A percentile compares a stretch with the other conserved stretches of the same genome.
Evolutionary conservation across 2,797 vertebrate genomes (phyloP).

Genomic region (Darevskia mixta): DNA sequence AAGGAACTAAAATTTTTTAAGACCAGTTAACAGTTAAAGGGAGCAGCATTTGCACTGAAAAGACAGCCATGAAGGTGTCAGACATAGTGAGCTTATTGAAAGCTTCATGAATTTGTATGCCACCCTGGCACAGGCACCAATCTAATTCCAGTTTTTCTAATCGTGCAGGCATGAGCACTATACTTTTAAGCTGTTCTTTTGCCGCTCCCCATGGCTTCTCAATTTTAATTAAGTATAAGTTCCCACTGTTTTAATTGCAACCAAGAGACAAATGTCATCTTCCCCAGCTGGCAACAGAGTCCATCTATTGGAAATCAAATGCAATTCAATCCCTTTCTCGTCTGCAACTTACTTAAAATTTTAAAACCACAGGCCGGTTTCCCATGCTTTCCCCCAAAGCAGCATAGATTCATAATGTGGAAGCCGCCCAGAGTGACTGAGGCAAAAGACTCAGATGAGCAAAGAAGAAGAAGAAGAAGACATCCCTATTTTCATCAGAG

Average conservation of each 20-base stretch:
- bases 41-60: background rate
- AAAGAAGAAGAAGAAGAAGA: background rate
- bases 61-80: background rate
- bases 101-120: slow-evolving; percentile 12
- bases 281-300: background rate
- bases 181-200: slow-evolving; percentile 12
- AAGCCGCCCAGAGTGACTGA: too few relatives aligned
- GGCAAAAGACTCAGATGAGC: too few relatives aligned
- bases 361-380: background rate
- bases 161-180: background rate
- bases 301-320: background rate
- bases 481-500: too few relatives aligned
- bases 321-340: background rate
- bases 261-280: background rate
- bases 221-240: slow-evolving; percentile 41
- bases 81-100: background rate
- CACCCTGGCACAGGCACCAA: background rate
- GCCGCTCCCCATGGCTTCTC: slow-evolving; percentile 23
- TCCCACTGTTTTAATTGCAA: slow-evolving; percentile 20
- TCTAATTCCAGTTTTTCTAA: slow-evolving; percentile 3
- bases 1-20: background rate
- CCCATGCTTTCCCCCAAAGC: background rate
- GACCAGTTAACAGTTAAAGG: background rate
- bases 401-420: background rate
- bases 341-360: background rate